Percentiles rank a stretch among this genome's conserved stretches.
Evolutionary conservation across 2,797 vertebrate genomes (phyloP).

Genomic region (Austrolebias charrua): DNA sequence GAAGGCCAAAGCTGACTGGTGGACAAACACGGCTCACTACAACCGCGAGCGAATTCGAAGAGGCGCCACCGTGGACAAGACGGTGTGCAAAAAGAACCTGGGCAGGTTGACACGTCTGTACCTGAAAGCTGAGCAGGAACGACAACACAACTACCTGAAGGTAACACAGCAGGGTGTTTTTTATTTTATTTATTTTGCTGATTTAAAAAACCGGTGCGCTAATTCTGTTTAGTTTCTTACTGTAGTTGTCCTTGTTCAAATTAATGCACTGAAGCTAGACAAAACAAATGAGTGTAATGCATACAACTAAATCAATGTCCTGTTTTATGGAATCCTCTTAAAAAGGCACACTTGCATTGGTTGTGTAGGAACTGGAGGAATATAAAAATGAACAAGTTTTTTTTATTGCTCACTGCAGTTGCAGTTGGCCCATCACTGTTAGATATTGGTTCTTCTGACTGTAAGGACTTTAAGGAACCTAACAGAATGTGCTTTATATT

Average conservation of each 20-base stretch:
- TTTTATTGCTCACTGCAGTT: conserved; percentile 36
- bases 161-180: conserved; percentile 54
- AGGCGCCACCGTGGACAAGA: conserved; percentile 98
- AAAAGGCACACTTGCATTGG: conserved; percentile 73
- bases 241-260: background rate
- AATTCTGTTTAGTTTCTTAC: background rate
- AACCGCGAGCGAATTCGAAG: conserved; percentile 97
- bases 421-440: conserved; percentile 42
- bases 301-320: background rate
- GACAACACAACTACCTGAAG: conserved; percentile 99
- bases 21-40: conserved; percentile 99
- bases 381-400: conserved; percentile 45
- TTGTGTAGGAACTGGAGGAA: conserved; percentile 72
- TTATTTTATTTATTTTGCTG: background rate
- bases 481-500: too few relatives aligned
- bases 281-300: background rate
- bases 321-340: conserved; percentile 41
- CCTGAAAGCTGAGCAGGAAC: conserved; percentile 97
- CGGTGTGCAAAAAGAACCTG: conserved; percentile 98
- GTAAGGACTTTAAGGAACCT: too few relatives aligned
- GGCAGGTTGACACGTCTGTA: conserved; percentile 95
- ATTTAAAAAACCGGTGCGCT: background rate
- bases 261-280: background rate
- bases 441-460: conserved; percentile 31
- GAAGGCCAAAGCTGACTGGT: conserved; percentile 99